Evolutionary conservation across 2,888 invertebrate species (phyloP).

Genomic region (Taphrorychus bicolor): DNA sequence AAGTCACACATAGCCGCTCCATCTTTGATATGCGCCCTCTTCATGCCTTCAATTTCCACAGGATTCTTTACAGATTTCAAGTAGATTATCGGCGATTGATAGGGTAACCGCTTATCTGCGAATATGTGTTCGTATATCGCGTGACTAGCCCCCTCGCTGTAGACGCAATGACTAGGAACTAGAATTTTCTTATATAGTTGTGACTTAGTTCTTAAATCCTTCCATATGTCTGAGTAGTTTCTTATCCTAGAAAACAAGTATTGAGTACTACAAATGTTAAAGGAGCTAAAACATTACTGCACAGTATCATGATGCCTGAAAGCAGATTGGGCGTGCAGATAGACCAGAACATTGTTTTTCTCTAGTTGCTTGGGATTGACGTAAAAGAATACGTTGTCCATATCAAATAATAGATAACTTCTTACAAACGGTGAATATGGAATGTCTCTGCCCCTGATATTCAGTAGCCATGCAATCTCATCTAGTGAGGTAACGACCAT

Average conservation of each 20-base stretch:
- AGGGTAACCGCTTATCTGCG: slow-evolving; percentile 65
- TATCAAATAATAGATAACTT: slow-evolving; percentile 75
- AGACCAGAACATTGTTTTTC: slow-evolving; percentile 55
- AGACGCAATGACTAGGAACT: slow-evolving; percentile 73
- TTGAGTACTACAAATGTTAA: neutral
- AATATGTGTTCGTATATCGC: slow-evolving; percentile 70
- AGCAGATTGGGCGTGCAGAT: slow-evolving; percentile 63
- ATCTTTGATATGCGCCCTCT: slow-evolving; percentile 83
- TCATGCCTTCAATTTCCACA: slow-evolving; percentile 82
- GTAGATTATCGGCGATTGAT: slow-evolving; percentile 81
- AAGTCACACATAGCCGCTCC: slow-evolving; percentile 90
- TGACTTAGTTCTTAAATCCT: slow-evolving; percentile 71
- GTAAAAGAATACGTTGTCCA: slow-evolving; percentile 72
- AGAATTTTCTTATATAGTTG: slow-evolving; percentile 71
- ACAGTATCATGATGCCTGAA: slow-evolving; percentile 69
- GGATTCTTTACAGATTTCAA: slow-evolving; percentile 89
- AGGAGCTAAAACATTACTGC: slow-evolving; percentile 61
- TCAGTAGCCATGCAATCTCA: slow-evolving; percentile 88
- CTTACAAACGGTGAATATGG: slow-evolving; percentile 81
- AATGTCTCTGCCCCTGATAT: slow-evolving; percentile 86
- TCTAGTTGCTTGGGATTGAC: slow-evolving; percentile 71
- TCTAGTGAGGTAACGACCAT: slow-evolving; percentile 86
- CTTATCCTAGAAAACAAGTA: slow-evolving; percentile 67
- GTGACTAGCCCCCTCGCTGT: slow-evolving; percentile 76
- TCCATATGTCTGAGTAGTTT: slow-evolving; percentile 74